Evolutionary conservation across 1,140 invertebrate species (phyloP).

Genomic region (Danaus plexippus): DNA sequence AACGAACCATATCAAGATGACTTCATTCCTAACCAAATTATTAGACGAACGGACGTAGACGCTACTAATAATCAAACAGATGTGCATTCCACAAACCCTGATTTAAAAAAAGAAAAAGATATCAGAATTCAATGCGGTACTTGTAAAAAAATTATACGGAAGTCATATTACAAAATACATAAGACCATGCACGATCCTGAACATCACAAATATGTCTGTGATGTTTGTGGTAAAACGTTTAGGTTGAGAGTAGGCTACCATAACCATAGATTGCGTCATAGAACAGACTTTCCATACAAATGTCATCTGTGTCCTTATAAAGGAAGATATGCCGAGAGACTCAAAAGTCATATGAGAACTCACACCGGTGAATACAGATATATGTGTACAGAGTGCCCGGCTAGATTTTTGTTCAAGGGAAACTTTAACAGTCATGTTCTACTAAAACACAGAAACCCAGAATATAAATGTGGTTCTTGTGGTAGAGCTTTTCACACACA

Average conservation of each 20-base stretch:
- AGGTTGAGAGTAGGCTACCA: constrained; percentile 48
- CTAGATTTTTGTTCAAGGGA: constrained; percentile 67
- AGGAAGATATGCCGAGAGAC: constrained; percentile 42
- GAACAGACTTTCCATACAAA: constrained; percentile 53
- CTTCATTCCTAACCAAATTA: neutral
- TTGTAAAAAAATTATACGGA: constrained; percentile 53
- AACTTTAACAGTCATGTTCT: constrained; percentile 68
- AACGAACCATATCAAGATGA: constrained; percentile 19
- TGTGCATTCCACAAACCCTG: too few relatives aligned
- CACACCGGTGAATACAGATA: constrained; percentile 70
- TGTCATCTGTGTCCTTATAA: constrained; percentile 57
- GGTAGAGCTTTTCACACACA: constrained; percentile 54
- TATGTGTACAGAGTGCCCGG: constrained; percentile 69
- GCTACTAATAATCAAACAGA: too few relatives aligned
- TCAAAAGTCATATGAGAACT: constrained; percentile 67
- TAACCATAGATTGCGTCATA: constrained; percentile 53
- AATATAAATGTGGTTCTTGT: constrained; percentile 54
- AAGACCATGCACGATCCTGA: constrained; percentile 57
- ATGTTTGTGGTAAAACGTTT: constrained; percentile 61
- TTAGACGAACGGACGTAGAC: too few relatives aligned
- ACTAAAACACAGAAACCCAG: constrained; percentile 52
- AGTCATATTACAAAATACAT: constrained; percentile 51
- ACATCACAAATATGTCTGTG: constrained; percentile 55
- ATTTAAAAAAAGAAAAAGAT: constrained; percentile 23
- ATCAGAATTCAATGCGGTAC: constrained; percentile 47